Evolutionary conservation across 2,888 invertebrate species (phyloP), one percentile per base, ranked within the genome.

Genomic region (Cepaea hortensis): DNA sequence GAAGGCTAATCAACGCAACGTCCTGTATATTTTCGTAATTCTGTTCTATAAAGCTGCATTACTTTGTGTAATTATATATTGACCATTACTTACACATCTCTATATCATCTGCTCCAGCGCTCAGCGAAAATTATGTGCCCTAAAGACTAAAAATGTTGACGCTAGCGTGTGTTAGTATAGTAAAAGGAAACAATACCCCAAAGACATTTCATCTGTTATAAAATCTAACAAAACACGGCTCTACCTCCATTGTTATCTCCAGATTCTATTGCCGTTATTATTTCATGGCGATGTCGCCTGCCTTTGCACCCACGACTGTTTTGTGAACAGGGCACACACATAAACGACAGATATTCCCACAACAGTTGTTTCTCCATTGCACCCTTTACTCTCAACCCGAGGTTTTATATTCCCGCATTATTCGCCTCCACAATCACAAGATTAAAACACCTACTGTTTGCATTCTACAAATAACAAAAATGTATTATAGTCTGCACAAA

Each of bases 321-420:
- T 23, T 86, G 76, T 11, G 7, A 75, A 81, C 23, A 82, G 81
- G 76, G 65, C 65, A 48, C 9, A 13, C 35, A 4, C 50, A 82
- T 62, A 86, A 85, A 76, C 61, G 81, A 86, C 35, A 75, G 86
- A 82, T 86, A 82, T 82, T 82, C 76, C 68, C 70, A 77, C 86
- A 65, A 68, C 77, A 75, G 72, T 75, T 65, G 68, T 79, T 85
- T 77, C 46, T 84, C 13, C 79, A 9, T 20, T 79, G 11, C n/a
- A 35, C 68, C 15, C 62, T 62, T 55, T 65, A 13, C 65, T 50
- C 75, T 62, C 23, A 20, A 70, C 35, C 35, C 46, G 23, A n/a
- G 23, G 46, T 35, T 81, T 75, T 55, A 55, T 55, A 46, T 80
- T 73, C 84, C 35, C 77, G 23, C 65, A 72, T 55, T 85, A 20